phyloP scores from a whole-genome alignment of 2,113 vertebrate species.

The Numenius arquata region DNA sequence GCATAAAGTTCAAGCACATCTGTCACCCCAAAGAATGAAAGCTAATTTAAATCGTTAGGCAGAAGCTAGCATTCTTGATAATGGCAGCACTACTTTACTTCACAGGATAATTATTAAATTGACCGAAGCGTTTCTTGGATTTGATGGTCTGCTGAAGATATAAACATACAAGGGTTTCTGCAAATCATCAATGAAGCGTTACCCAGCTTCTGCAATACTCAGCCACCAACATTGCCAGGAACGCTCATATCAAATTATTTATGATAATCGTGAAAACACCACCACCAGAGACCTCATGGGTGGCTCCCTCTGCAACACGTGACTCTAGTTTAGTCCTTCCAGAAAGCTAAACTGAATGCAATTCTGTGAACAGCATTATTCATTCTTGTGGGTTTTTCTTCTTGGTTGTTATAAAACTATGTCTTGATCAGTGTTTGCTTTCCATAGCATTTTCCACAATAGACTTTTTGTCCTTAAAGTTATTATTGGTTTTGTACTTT shows the following conservation, averaged over 20 bases:
- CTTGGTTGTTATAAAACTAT: not conserved
- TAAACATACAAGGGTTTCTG: slow-evolving; percentile 38
- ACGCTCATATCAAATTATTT: slow-evolving; percentile 5
- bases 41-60: not conserved
- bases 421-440: not conserved
- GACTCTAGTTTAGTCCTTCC: not conserved
- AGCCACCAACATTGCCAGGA: slow-evolving; percentile 14
- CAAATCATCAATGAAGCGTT: slow-evolving; percentile 9
- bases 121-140: slow-evolving; percentile 19
- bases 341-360: not conserved
- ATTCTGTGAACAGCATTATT: not conserved
- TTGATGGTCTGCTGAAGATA: slow-evolving; percentile 73
- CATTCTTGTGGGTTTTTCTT: not conserved
- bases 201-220: not conserved
- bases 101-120: slow-evolving; percentile 2
- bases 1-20: not conserved
- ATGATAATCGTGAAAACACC: not conserved
- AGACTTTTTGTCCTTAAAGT: not conserved
- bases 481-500: not conserved
- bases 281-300: not conserved
- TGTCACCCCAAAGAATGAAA: not conserved
- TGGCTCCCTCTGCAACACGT: not conserved
- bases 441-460: not conserved
- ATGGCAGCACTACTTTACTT: not conserved
- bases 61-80: slow-evolving; percentile 6